Base-by-base conservation (phyloP, 2,113 vertebrate species). In the Otis tarda region DNA sequence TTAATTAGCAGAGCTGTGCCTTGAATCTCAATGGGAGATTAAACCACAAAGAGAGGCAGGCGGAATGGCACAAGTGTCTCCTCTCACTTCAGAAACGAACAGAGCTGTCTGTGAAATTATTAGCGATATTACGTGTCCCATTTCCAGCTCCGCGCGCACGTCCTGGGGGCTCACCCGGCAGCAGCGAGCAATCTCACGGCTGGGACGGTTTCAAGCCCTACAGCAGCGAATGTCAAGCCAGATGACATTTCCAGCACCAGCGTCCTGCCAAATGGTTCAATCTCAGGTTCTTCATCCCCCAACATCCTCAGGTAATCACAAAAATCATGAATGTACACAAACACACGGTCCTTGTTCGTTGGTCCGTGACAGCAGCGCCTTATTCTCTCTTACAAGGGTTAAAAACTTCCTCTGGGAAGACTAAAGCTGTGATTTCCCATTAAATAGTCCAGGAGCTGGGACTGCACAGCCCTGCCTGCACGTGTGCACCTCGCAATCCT, bases 1-100 rank as follows among this genome's bases (percentile, higher is more conserved):
- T 97, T 97, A 97, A 97, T 97, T 97, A 97, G 97, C 27, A 2
- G 67, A 94, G 94, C 90, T 97, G 96, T 97, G 97, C 95, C 96
- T 90, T 89, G 96, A 97, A 97, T 97, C 95, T 96, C 95, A 96
- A 96, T 96, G 93, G 90, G 89, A 87, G 96, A 95, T 97, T 97
- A 97, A 24, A 49, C 39, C 95, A 89, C 18, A 35, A 87, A 92
- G 92, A 96, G 96, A 83, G 84, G 27, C 27, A 6, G 68, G 93
- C 23, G 0, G 91, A 95, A 94, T 31, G 89, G 83, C 86, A 95
- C 88, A 93, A 96, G 95, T 90, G 91, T 90, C 85, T 94, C 89
- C 93, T 90, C 97, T 97, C 91, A 73, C 94, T 97, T 85, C 87
- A 91, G 86, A 88, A 95, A 60, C 0, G 47, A 90, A 14, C 25